Conservation (phyloP, 2,888 invertebrate species). For the Oithona nana region DNA sequence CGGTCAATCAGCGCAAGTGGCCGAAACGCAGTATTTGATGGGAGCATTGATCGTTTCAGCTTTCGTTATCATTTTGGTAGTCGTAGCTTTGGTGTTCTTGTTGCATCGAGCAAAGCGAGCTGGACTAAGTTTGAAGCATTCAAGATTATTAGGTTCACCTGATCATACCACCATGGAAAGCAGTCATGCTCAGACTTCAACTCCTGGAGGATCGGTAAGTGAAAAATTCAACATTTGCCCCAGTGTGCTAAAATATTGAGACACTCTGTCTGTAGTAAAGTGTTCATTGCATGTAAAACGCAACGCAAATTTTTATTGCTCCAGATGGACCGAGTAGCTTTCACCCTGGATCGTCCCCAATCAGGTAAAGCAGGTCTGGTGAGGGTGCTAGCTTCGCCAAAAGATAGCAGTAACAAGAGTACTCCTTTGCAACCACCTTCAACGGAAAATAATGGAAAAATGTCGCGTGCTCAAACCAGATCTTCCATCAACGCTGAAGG, state of each 20-base stretch:
- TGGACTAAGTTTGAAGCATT: not conserved
- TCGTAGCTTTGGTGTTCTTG: not conserved
- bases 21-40: not conserved
- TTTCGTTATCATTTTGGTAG: not conserved
- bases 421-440: no score
- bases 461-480: not conserved
- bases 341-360: not conserved
- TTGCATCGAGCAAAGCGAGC: not conserved
- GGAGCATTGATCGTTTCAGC: not conserved
- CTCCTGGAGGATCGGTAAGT: not conserved
- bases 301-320: no score
- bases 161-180: not conserved
- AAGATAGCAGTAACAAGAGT: no score
- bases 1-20: not conserved
- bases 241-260: no score
- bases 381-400: not conserved
- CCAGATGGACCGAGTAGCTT: conserved; percentile 2
- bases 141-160: not conserved
- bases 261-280: no score
- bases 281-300: no score
- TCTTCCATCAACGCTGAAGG: not conserved
- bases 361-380: not conserved
- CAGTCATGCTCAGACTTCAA: not conserved
- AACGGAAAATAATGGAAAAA: not conserved
- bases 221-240: no score